Percentiles rank a stretch among this genome's conserved stretches.
Evolutionary conservation across 2,888 invertebrate genomes (phyloP).

Genomic region (Nesidiocoris tenuis): DNA sequence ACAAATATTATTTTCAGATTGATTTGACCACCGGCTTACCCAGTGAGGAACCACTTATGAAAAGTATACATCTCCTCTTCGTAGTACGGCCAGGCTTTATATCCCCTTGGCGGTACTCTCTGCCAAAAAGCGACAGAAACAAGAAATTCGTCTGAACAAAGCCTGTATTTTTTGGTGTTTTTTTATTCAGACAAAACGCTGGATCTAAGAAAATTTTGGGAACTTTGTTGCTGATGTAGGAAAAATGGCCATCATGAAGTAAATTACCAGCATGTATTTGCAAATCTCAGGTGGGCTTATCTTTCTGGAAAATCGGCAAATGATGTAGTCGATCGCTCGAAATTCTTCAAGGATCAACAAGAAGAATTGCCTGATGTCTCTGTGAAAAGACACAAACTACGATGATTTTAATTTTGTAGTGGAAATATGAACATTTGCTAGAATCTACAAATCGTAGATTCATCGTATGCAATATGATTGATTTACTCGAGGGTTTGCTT

Average conservation of each 20-base stretch:
- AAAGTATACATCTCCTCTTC: slow-evolving; percentile 19
- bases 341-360: slow-evolving; percentile 10
- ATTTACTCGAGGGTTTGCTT: not conserved
- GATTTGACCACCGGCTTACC: no score
- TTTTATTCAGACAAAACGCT: no score
- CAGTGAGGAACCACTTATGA: slow-evolving; percentile 23
- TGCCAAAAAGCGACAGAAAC: not conserved
- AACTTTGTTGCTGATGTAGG: no score
- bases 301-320: slow-evolving; percentile 4
- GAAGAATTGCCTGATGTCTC: slow-evolving; percentile 4
- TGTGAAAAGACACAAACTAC: not conserved
- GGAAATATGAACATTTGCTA: no score
- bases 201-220: no score
- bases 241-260: no score
- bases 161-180: no score
- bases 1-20: no score
- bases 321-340: slow-evolving; percentile 14
- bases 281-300: not conserved
- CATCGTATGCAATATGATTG: no score
- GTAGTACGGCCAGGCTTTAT: slow-evolving; percentile 26
- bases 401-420: no score
- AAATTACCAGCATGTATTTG: slow-evolving; percentile 23
- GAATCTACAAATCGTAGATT: no score
- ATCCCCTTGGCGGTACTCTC: slow-evolving; percentile 18
- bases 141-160: not conserved